Percentiles rank a stretch among this genome's conserved stretches.
Evolutionary conservation across 2,113 vertebrate species (phyloP).

Genomic region (Chaetodon trifascialis): DNA sequence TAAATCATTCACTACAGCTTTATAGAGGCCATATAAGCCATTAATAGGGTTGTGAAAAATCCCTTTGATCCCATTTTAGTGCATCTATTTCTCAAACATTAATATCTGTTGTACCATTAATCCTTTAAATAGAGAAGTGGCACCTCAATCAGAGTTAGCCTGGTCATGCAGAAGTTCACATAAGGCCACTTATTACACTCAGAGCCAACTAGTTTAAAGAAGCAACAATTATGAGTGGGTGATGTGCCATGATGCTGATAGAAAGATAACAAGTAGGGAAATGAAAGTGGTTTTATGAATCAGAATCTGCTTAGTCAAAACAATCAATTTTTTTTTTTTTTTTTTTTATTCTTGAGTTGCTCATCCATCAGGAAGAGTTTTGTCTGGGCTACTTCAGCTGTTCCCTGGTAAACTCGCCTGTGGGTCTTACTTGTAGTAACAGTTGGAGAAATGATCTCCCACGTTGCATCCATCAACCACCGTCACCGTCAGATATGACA

Average conservation of each 20-base stretch:
- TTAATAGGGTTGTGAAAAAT: no score
- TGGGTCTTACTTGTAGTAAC: no score
- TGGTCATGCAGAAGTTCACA: no score
- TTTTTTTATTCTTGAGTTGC: no score
- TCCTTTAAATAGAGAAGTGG: no score
- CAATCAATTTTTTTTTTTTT: background rate
- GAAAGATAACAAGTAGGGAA: background rate
- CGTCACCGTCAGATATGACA: conserved; percentile 23
- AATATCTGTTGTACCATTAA: no score
- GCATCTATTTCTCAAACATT: no score
- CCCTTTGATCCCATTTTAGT: no score
- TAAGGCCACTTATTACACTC: no score
- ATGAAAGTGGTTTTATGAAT: background rate
- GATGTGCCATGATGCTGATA: background rate
- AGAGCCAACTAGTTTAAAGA: background rate
- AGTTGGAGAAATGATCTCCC: background rate
- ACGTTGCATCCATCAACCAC: background rate
- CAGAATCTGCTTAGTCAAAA: background rate
- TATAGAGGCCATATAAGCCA: no score
- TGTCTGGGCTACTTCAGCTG: background rate
- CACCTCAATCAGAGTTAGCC: no score
- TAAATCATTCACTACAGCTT: no score
- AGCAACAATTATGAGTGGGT: background rate
- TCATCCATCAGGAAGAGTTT: background rate
- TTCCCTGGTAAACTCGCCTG: background rate